A percentile compares a stretch with the other conserved stretches of the same genome.
phyloP scores from a whole-genome alignment of 1,140 invertebrate species.

The Hetaerina americana region DNA sequence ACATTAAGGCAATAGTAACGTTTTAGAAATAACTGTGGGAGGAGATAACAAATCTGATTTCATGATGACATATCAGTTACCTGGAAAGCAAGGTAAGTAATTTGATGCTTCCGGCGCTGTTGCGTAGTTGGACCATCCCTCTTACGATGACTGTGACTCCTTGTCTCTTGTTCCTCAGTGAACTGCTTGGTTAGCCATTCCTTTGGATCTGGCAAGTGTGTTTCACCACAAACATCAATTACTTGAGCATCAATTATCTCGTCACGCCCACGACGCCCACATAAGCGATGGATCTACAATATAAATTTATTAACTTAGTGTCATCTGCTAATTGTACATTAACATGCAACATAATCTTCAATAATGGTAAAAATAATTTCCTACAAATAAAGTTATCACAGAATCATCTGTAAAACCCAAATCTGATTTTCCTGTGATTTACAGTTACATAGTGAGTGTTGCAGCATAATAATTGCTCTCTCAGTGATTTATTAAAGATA shows the following conservation, averaged over 20 bases:
- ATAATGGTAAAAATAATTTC: background rate
- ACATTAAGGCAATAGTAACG: no score
- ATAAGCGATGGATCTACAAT: slow-evolving; percentile 28
- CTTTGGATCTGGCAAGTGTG: slow-evolving; percentile 62
- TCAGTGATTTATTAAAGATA: no score
- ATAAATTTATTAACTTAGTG: slow-evolving; percentile 25
- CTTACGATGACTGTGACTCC: slow-evolving; percentile 34
- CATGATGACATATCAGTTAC: no score
- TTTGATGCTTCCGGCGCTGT: slow-evolving; percentile 82
- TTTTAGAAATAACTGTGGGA: no score
- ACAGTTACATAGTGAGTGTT: no score
- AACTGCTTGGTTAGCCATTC: slow-evolving; percentile 71
- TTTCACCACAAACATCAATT: slow-evolving; percentile 71
- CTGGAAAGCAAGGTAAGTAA: slow-evolving; percentile 86
- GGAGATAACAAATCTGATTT: no score
- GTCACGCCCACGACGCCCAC: slow-evolving; percentile 33
- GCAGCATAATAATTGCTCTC: no score
- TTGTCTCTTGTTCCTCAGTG: slow-evolving; percentile 52
- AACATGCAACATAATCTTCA: slow-evolving; percentile 27
- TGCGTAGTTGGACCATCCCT: slow-evolving; percentile 51
- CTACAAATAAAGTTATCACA: background rate
- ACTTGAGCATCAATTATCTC: slow-evolving; percentile 43
- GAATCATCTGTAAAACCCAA: no score
- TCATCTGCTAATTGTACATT: slow-evolving; percentile 32
- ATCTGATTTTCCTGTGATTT: no score